Evolutionary conservation across 2,797 vertebrate species (phyloP).

Genomic region (Poecile montanus): DNA sequence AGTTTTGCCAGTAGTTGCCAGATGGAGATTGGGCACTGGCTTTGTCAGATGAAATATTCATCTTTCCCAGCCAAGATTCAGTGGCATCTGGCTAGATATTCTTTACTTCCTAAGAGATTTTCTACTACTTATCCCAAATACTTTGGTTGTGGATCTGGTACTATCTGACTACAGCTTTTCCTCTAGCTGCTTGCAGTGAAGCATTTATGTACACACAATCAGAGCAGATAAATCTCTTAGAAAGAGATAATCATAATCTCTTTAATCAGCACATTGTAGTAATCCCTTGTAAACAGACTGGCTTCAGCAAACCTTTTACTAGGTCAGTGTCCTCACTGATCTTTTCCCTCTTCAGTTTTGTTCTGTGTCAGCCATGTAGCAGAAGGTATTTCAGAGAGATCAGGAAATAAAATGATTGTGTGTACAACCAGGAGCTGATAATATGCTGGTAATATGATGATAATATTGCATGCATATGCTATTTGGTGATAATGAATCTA

Average conservation of each 20-base stretch:
- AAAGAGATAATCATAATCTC: conserved; percentile 51
- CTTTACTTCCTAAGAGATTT: conserved; percentile 37
- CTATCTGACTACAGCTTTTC: conserved; percentile 32
- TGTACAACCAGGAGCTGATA: background rate
- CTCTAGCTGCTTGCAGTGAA: background rate
- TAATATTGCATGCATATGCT: background rate
- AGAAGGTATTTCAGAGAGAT: background rate
- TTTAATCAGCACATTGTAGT: conserved; percentile 25
- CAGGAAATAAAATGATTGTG: background rate
- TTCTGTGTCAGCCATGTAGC: background rate
- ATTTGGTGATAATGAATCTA: background rate
- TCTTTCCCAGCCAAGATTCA: background rate
- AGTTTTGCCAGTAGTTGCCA: background rate
- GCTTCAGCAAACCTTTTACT: conserved; percentile 1
- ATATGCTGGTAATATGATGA: background rate
- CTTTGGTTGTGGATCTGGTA: background rate
- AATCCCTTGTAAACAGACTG: background rate
- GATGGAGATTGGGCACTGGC: background rate
- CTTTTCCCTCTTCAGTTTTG: background rate
- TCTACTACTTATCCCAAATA: background rate
- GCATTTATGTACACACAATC: conserved; percentile 4
- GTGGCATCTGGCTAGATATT: conserved; percentile 1
- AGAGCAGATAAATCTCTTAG: conserved; percentile 27
- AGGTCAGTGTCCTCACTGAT: background rate
- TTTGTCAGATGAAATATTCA: background rate